Conservation (phyloP, 2,888 invertebrate species). For the Pimpla rufipes region DNA sequence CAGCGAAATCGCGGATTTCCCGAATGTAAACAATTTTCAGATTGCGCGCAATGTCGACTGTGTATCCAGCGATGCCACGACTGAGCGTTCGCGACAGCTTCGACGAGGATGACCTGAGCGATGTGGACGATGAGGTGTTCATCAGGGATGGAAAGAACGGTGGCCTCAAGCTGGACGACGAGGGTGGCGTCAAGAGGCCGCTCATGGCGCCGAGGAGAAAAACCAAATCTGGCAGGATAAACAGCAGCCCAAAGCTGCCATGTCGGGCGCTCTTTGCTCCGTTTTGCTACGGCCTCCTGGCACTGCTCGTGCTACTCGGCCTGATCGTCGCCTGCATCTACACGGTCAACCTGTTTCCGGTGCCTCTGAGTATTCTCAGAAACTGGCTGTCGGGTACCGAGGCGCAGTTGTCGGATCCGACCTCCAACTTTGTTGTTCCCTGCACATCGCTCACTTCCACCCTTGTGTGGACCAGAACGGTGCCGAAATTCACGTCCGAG, state of each 20-base stretch:
- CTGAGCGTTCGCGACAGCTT: constrained; percentile 89
- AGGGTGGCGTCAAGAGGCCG: constrained; percentile 90
- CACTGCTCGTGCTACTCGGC: constrained; percentile 87
- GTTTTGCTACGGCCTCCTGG: constrained; percentile 89
- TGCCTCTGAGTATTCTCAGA: constrained; percentile 88
- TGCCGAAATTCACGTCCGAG: constrained; percentile 91
- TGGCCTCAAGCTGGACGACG: constrained; percentile 88
- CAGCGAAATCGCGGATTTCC: not conserved
- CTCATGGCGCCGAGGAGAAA: constrained; percentile 91
- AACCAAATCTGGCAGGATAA: constrained; percentile 85
- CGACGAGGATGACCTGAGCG: constrained; percentile 91
- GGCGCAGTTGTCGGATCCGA: constrained; percentile 65
- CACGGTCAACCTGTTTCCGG: constrained; percentile 89
- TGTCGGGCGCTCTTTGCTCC: constrained; percentile 89
- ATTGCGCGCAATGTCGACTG: constrained; percentile 85
- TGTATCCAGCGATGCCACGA: constrained; percentile 88
- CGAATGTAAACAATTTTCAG: constrained; percentile 7
- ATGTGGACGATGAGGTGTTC: constrained; percentile 92
- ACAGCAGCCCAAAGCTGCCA: constrained; percentile 86
- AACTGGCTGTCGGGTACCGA: constrained; percentile 86
- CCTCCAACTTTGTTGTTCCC: constrained; percentile 85
- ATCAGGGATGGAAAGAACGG: constrained; percentile 90
- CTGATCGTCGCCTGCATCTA: constrained; percentile 89
- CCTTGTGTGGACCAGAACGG: constrained; percentile 89
- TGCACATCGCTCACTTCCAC: constrained; percentile 88